These are phyloP conservation scores for Alouatta palliata DNA, from an alignment of 2,113 vertebrate species.

Conservation along the genomic window DNA sequence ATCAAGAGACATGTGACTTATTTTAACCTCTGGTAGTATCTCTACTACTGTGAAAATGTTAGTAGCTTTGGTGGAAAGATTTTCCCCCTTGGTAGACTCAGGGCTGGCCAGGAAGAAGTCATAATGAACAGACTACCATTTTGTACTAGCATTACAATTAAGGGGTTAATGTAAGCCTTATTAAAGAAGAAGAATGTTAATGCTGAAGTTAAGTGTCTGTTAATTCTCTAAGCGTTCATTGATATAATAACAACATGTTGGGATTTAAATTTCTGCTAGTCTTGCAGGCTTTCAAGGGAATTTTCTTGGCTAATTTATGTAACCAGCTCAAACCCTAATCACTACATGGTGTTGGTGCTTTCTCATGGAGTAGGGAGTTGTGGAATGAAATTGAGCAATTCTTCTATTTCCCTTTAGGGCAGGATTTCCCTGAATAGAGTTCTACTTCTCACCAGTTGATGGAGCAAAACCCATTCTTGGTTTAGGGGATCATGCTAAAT, in stretches of 20 bases:
- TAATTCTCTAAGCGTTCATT: neutral
- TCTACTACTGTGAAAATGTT: constrained; percentile 1
- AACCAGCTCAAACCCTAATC: neutral
- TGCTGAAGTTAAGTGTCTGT: neutral
- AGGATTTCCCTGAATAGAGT: neutral
- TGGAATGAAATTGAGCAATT: neutral
- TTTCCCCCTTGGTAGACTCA: neutral
- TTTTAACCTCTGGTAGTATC: neutral
- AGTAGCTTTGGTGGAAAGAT: neutral
- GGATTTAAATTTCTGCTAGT: neutral
- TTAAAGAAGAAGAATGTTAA: neutral
- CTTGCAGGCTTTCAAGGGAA: neutral
- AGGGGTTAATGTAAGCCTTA: neutral
- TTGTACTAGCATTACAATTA: neutral
- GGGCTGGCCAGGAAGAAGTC: neutral
- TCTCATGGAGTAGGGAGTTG: neutral
- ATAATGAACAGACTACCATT: neutral
- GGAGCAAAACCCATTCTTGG: neutral
- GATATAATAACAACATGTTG: neutral
- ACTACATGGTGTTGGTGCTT: neutral
- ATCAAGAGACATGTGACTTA: neutral
- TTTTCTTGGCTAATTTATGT: neutral
- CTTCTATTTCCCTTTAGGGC: neutral
- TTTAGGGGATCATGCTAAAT: neutral
- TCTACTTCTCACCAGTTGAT: neutral